Base-by-base conservation (phyloP, 2,113 vertebrate species). In the Rhizomys pruinosus region DNA sequence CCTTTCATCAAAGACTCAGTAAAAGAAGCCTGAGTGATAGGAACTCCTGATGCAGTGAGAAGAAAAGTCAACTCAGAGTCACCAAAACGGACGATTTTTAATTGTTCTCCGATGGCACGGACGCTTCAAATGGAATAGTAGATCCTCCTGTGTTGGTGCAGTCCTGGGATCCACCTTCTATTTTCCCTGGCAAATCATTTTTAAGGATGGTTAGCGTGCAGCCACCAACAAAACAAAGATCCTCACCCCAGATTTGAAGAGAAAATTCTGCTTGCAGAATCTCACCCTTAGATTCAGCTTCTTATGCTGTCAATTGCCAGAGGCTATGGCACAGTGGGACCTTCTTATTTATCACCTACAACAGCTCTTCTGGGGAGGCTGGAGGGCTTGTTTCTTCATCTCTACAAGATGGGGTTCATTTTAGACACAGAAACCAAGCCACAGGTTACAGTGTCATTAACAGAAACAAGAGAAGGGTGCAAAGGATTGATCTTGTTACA, bases 71-170 rank as follows among this genome's bases (percentile, higher is more conserved):
- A 64, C 42, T 22, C 52, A 47, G 90, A 96, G 44, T 55, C 91
- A 93, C 42, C 63, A 88, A 95, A 96, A 92, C 12, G 71, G 90
- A 94, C 44, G 37, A 34, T 47, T 93, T 52, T 64, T 52, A 87
- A 61, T 97, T 64, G 1, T 90, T 20, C 32, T 15, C 29, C 59
- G 73, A 27, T 55, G 34, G 11, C 81, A 86, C 44, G 20, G 47
- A 22, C 61, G 4, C 57, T 93, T 94, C 15, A 44, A 93, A 96
- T 72, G 69, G 90, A 73, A 95, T 11, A 19, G 0, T 7, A 84
- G 74, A 88, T n/a, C 0, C 22, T 74, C 84, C 63, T 82, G 85
- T 57, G 74, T 82, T 79, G 39, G 52, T 85, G 39, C 27, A 10
- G 55, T 27, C 42, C 72, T 80, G 27, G 29, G 68, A 85, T 86